Evolutionary conservation across 1,140 invertebrate species (phyloP).

Genomic region (Drosophila pectinifera): DNA sequence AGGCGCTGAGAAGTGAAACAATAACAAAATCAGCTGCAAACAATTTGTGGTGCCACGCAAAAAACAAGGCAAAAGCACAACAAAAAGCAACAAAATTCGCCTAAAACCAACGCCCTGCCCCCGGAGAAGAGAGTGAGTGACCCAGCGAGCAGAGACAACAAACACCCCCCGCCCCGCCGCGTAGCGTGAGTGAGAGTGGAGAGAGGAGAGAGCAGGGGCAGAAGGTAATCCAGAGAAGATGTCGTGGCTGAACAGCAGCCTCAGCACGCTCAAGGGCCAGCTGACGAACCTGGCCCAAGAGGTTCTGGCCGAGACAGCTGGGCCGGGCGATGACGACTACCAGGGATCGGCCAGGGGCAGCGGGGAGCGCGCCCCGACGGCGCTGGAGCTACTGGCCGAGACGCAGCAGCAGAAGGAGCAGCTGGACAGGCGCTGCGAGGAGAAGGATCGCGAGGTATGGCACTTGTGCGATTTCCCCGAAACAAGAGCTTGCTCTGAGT

Average conservation of each 20-base stretch:
- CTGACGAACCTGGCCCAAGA: conserved; percentile 91
- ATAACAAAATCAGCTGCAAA: conserved; percentile 70
- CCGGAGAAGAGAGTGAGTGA: background rate
- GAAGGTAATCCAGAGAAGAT: conserved; percentile 83
- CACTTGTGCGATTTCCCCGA: conserved; percentile 54
- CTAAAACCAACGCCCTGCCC: background rate
- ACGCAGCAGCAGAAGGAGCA: conserved; percentile 86
- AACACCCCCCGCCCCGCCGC: conserved; percentile 2
- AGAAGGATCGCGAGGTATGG: conserved; percentile 88
- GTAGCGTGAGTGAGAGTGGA: conserved; percentile 4
- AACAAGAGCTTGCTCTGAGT: background rate
- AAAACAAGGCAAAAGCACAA: conserved; percentile 50
- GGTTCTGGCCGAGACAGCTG: conserved; percentile 87
- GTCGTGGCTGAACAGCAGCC: conserved; percentile 92
- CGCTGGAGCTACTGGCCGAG: conserved; percentile 84
- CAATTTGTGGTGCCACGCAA: conserved; percentile 77
- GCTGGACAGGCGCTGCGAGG: conserved; percentile 87
- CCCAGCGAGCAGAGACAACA: conserved; percentile 8
- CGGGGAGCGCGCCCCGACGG: conserved; percentile 54
- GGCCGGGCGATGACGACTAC: conserved; percentile 79
- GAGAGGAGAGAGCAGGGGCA: conserved; percentile 13
- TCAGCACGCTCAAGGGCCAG: conserved; percentile 90
- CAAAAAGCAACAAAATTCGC: conserved; percentile 26
- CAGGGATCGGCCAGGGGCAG: conserved; percentile 33
- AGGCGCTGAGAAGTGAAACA: conserved; percentile 23